These are phyloP conservation scores for Andrena bucephala DNA, from an alignment of 2,888 invertebrate species.

Conservation along the genomic window DNA sequence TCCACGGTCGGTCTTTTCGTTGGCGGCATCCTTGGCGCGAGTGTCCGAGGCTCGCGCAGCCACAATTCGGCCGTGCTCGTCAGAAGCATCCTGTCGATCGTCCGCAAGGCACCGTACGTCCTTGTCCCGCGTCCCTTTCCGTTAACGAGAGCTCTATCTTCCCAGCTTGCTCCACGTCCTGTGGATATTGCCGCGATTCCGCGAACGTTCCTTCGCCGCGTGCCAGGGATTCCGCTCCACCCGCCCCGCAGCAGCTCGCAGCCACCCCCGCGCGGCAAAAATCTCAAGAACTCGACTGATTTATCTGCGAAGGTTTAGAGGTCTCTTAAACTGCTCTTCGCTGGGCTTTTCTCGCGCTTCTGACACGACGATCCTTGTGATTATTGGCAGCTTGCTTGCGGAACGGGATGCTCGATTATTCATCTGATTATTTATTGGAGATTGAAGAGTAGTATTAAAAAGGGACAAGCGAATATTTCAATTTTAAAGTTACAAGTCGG, in stretches of 20 bases:
- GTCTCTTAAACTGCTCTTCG: not conserved
- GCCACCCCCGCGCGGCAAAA: not conserved
- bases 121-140: conserved; percentile 57
- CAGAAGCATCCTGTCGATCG: conserved; percentile 60
- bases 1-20: conserved; percentile 35
- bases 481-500: no score
- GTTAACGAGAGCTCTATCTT: conserved; percentile 27
- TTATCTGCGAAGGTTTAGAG: conserved; percentile 26
- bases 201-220: not conserved
- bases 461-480: no score
- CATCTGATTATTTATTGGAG: not conserved
- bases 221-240: not conserved
- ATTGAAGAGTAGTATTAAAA: not conserved
- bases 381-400: not conserved
- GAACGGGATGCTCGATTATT: not conserved
- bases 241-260: not conserved
- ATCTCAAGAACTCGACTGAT: not conserved
- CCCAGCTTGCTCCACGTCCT: not conserved
- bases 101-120: conserved; percentile 41
- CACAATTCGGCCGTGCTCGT: conserved; percentile 17
- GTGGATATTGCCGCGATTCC: not conserved
- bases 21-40: conserved; percentile 11
- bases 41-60: conserved; percentile 28
- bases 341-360: not conserved
- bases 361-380: not conserved